These are phyloP conservation scores for Myotis findleyi DNA, from an alignment of 2,797 vertebrate genomes.

Conservation along the genomic window DNA sequence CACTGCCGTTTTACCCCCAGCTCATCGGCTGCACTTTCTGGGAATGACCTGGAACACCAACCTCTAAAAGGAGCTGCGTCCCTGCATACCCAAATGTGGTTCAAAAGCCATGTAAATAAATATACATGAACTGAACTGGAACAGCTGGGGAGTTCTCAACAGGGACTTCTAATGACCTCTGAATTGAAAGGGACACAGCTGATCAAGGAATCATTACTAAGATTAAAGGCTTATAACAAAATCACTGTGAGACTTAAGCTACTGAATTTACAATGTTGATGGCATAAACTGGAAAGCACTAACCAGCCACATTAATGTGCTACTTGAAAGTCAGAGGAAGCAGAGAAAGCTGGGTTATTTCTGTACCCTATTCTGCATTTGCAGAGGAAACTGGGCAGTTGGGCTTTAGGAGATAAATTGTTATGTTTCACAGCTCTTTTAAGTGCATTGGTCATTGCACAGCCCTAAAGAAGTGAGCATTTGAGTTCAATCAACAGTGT, in stretches of 20 bases:
- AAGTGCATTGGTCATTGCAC: conserved; percentile 48
- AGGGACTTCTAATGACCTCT: conserved; percentile 86
- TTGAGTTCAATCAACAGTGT: conserved; percentile 19
- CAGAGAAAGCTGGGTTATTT: conserved; percentile 64
- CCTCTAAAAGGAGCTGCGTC: conserved; percentile 75
- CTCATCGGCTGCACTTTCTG: conserved; percentile 69
- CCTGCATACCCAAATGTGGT: conserved; percentile 81
- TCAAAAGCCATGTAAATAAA: conserved; percentile 89
- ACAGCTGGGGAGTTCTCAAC: conserved; percentile 86
- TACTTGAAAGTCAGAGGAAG: conserved; percentile 61
- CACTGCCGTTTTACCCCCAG: conserved; percentile 58
- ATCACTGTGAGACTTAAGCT: conserved; percentile 84
- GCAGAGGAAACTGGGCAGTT: background rate
- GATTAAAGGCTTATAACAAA: conserved; percentile 88
- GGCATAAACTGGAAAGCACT: conserved; percentile 74
- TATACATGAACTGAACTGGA: conserved; percentile 88
- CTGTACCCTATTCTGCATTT: conserved; percentile 34
- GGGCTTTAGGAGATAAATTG: conserved; percentile 51
- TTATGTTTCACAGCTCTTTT: conserved; percentile 57
- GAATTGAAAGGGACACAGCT: conserved; percentile 79
- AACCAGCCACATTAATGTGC: conserved; percentile 75
- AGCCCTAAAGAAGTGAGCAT: conserved; percentile 15
- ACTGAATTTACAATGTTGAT: conserved; percentile 83
- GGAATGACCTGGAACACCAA: conserved; percentile 80
- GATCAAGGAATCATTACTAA: conserved; percentile 89